Evolutionary conservation across 2,797 vertebrate genomes (phyloP).

Genomic region (Enteromius afrohamiltoni): DNA sequence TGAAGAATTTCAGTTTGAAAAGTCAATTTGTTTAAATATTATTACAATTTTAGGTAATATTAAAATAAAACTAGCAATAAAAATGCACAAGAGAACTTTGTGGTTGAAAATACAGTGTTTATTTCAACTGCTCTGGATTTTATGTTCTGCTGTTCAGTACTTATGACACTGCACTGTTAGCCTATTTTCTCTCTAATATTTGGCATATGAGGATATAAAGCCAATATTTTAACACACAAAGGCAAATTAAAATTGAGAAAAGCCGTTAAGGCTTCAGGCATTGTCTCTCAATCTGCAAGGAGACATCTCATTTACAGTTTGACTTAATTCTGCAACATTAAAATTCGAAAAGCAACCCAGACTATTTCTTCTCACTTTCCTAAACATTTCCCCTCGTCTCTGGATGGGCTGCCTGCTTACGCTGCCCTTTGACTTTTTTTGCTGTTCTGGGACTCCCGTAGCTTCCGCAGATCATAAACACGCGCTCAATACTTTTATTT

Average conservation of each 20-base stretch:
- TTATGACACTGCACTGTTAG: not conserved
- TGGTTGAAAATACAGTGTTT: not conserved
- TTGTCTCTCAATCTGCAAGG: slow-evolving; percentile 33
- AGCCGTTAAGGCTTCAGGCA: slow-evolving; percentile 16
- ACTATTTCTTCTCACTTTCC: slow-evolving; percentile 13
- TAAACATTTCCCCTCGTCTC: slow-evolving; percentile 28
- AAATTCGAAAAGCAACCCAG: slow-evolving; percentile 35
- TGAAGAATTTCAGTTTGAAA: not conserved
- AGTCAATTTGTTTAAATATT: not conserved
- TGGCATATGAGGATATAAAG: slow-evolving; percentile 14
- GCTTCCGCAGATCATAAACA: slow-evolving; percentile 22
- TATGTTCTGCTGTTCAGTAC: slow-evolving; percentile 7
- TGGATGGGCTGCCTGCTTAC: slow-evolving; percentile 6
- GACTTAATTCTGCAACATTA: slow-evolving; percentile 29
- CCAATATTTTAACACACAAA: slow-evolving; percentile 4
- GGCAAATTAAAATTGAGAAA: not conserved
- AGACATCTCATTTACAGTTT: slow-evolving; percentile 33
- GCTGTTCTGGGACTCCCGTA: slow-evolving; percentile 29
- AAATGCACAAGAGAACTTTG: not conserved
- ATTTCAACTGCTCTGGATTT: slow-evolving; percentile 14
- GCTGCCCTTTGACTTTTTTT: slow-evolving; percentile 31
- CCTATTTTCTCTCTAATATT: slow-evolving; percentile 35
- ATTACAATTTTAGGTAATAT: not conserved
- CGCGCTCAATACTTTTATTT: slow-evolving; percentile 22
- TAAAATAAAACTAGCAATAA: not conserved